Percentiles rank a stretch among this genome's conserved stretches.
These are phyloP conservation scores for Megalopta genalis DNA, from an alignment of 1,140 invertebrate species.

Conservation along the genomic window DNA sequence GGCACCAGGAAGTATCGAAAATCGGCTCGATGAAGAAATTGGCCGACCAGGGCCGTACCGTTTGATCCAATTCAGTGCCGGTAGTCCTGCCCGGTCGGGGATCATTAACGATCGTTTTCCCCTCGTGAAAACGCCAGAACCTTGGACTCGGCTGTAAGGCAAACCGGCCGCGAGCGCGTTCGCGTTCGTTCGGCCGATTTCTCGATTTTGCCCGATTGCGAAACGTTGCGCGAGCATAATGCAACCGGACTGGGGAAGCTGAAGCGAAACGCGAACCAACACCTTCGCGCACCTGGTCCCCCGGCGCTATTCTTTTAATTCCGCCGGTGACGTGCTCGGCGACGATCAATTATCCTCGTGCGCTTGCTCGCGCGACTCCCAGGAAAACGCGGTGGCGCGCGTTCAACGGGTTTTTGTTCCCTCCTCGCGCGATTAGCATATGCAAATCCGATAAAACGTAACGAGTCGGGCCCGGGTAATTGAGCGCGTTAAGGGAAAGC, in stretches of 20 bases:
- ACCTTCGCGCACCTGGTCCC: neutral
- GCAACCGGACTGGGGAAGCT: neutral
- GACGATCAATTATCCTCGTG: constrained; percentile 16
- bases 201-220: constrained; percentile 42
- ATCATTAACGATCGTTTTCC: constrained; percentile 54
- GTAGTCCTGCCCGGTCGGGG: constrained; percentile 25
- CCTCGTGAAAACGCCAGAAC: constrained; percentile 47
- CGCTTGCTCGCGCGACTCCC: too few relatives aligned
- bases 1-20: constrained; percentile 16
- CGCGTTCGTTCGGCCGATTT: constrained; percentile 9
- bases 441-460: constrained; percentile 18
- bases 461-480: neutral
- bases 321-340: neutral
- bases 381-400: neutral
- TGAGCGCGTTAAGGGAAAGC: constrained; percentile 1
- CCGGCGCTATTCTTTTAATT: too few relatives aligned
- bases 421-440: constrained; percentile 7
- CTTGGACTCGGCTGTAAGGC: constrained; percentile 14
- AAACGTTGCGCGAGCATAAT: constrained; percentile 42
- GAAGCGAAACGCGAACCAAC: constrained; percentile 12
- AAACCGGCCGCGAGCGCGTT: too few relatives aligned
- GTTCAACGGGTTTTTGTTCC: neutral
- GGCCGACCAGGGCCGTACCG: constrained; percentile 33
- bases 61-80: constrained; percentile 54
- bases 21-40: constrained; percentile 38